These are phyloP conservation scores for Menidia menidia DNA, from an alignment of 2,797 vertebrate genomes.

Conservation along the genomic window DNA sequence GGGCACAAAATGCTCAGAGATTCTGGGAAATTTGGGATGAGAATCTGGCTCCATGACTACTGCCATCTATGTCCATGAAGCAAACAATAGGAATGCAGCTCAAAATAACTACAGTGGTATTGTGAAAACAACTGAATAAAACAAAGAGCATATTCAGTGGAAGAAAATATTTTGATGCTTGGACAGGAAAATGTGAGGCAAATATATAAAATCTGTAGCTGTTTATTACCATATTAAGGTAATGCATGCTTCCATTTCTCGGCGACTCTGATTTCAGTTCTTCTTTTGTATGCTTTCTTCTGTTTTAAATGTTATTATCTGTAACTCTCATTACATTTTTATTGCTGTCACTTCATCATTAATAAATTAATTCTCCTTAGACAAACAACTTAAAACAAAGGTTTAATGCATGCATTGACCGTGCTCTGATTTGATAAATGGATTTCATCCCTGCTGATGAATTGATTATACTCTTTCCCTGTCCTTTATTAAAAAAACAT, in stretches of 20 bases:
- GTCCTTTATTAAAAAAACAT: constrained; percentile 14
- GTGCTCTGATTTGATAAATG: constrained; percentile 38
- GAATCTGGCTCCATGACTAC: background rate
- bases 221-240: background rate
- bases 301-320: constrained; percentile 15
- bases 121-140: background rate
- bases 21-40: background rate
- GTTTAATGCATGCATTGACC: background rate
- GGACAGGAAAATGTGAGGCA: background rate
- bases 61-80: background rate
- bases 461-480: constrained; percentile 33
- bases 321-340: constrained; percentile 27
- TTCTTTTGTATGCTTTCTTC: background rate
- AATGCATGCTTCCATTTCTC: background rate
- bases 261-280: background rate
- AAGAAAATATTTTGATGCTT: background rate
- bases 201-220: background rate
- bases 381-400: constrained; percentile 1
- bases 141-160: too few species aligned
- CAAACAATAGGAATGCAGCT: background rate
- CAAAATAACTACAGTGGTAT: too few species aligned
- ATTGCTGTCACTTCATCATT: constrained; percentile 15
- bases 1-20: background rate
- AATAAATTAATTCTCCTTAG: constrained; percentile 19
- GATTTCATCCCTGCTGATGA: constrained; percentile 34